These are phyloP conservation scores for Ceriagrion tenellum DNA, from an alignment of 2,888 invertebrate genomes.

Conservation along the genomic window DNA sequence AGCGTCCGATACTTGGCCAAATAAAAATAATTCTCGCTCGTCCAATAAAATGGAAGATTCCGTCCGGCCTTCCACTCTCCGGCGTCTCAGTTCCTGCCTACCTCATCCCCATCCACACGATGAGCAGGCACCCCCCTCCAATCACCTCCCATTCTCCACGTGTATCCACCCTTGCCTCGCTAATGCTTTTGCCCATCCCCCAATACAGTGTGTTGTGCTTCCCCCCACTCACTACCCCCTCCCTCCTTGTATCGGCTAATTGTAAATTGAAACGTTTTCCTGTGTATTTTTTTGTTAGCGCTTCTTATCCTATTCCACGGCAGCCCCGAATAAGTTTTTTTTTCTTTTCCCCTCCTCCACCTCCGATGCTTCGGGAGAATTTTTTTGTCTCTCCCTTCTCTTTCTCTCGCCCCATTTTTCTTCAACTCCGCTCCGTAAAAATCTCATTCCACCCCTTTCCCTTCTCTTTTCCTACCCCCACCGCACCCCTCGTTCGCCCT, in stretches of 20 bases:
- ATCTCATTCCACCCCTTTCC: neutral
- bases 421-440: neutral
- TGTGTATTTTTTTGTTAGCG: slow-evolving; percentile 23
- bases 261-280: slow-evolving; percentile 28
- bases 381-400: neutral
- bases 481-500: too few relatives aligned
- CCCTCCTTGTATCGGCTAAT: neutral
- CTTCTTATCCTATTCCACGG: slow-evolving; percentile 31
- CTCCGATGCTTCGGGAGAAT: neutral
- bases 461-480: neutral
- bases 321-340: slow-evolving; percentile 38
- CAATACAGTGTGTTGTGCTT: neutral
- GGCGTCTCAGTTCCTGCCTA: neutral
- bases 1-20: neutral
- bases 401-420: neutral
- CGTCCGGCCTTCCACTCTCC: neutral
- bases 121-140: too few relatives aligned
- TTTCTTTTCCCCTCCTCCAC: neutral
- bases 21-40: neutral
- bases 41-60: slow-evolving; percentile 22
- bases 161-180: neutral
- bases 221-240: neutral
- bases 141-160: neutral
- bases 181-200: neutral
- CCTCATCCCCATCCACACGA: too few relatives aligned